Evolutionary conservation across 2,797 vertebrate species (phyloP), one percentile per base, ranked within the genome.

Genomic region (Scleropages formosus): DNA sequence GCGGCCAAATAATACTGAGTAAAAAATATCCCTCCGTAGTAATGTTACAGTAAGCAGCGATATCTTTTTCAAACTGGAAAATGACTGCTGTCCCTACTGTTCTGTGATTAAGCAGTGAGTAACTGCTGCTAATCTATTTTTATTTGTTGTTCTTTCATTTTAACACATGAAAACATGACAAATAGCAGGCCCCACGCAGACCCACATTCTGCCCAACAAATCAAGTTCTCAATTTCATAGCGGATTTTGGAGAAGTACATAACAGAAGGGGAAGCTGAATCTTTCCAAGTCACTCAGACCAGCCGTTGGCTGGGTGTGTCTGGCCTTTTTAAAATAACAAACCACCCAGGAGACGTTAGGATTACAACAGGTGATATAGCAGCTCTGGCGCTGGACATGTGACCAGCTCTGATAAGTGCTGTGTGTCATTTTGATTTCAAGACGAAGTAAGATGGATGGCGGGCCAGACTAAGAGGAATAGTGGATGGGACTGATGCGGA

Each of bases 171-270:
- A 26, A 58, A 60, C 56, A 59, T 75, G 65, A 66, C 63, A 59
- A 75, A 62, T 22, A 20, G 11, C 74, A 75, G 56, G 24, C 67
- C 67, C 51, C 24, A 69, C 51, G 56, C 74, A 69, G 65, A 70
- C 65, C 56, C 31, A 26, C 56, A 22, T 39, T 51, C 20, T 49
- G 44, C 31, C 67, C 49, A 66, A 47, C 27, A 26, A 69, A 69
- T 64, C 56, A 4, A 44, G 71, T 77, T 82, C 78, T 81, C 61
- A 68, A 62, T 81, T 82, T 77, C 77, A 62, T 71, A 71, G 47
- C 62, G 60, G n/a, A 31, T 73, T 84, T 82, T 79, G 64, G 79
- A 75, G 84, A 85, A 85, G 84, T 74, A 78, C 78, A 79, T 69
- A 80, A 75, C 66, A 81, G 74, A 80, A 82, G 22, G 65, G 68